Conservation (phyloP, 2,888 invertebrate genomes). For the Petrolisthes cinctipes region DNA sequence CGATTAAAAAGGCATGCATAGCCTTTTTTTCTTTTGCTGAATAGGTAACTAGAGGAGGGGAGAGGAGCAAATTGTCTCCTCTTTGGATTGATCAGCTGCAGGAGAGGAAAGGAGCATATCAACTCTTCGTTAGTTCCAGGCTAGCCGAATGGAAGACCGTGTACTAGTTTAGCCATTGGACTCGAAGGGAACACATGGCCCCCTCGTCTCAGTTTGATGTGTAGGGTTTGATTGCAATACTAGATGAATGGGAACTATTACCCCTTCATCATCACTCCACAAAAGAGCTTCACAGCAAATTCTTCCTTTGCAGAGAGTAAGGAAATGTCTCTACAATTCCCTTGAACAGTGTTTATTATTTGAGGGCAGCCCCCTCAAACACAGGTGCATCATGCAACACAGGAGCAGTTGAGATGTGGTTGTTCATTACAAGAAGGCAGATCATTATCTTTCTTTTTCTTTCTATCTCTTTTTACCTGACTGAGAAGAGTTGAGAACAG, state of each 20-base stretch:
- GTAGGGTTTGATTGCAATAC: neutral
- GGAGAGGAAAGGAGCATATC: slow-evolving; percentile 2
- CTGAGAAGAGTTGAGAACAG: no score
- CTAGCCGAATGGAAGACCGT: neutral
- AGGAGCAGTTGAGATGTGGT: no score
- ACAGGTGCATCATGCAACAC: no score
- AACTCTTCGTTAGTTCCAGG: neutral
- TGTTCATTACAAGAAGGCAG: no score
- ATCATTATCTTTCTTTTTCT: no score
- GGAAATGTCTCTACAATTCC: no score
- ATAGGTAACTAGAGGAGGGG: neutral
- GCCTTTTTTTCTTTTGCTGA: neutral
- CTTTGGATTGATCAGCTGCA: neutral
- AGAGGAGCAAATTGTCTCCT: neutral
- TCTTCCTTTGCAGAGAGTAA: no score
- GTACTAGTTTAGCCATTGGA: neutral
- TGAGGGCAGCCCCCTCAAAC: no score
- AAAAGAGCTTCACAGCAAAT: neutral
- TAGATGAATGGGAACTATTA: neutral
- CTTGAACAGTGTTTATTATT: no score
- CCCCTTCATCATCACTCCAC: neutral
- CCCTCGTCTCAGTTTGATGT: no score
- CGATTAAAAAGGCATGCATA: neutral
- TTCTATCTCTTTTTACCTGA: no score
- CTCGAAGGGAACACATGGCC: no score